Evolutionary conservation across 1,140 invertebrate species (phyloP), one percentile per base, ranked within the genome.

Genomic region (Carcinoscorpius rotundicauda): DNA sequence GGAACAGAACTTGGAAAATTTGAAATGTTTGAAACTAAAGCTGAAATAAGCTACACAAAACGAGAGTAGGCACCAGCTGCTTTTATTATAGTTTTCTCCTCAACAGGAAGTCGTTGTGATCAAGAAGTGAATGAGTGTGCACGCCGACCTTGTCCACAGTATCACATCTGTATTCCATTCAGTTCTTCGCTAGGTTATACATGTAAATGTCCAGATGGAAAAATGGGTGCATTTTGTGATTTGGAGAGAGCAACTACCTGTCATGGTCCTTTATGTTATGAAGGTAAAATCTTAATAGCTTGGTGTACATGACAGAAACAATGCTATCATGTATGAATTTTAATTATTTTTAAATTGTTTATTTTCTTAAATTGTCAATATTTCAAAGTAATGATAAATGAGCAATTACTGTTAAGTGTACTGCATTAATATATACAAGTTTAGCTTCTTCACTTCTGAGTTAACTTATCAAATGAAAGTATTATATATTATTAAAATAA

Each of bases 181-280:
- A 81, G 82, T 10, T 85, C 87, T 3, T 72, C 78, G 3, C 78
- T 82, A 61, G 87, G 87, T 0, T 91, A 86, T 72, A 82, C 83
- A 3, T 92, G 89, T 68, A 82, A 86, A 56, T 93, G 89, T 73
- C 85, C 87, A 0, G 85, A 86, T 61, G 87, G 87, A 4, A 84
- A 82, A 68, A 82, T 82, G 2, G 87, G 87, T 0, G 75, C 82
- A 5, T 80, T 77, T 3, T 91, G 88, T 70, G 68, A 68, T 8
- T 65, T 71, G 66, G 67, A 71, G 29, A 64, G 70, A 61, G 58
- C 52, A n/a, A 10, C 63, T 51, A 4, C 53, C 0, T 71, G 71
- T 52, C 61, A 67, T 53, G 64, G 66, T 29, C 8, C 60, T 51
- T 53, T 56, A 51, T 71, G 70, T 51, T 71, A 69, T 63, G 64